Base-by-base conservation (phyloP, 2,797 vertebrate genomes). In the Heterohyrax brucei region DNA sequence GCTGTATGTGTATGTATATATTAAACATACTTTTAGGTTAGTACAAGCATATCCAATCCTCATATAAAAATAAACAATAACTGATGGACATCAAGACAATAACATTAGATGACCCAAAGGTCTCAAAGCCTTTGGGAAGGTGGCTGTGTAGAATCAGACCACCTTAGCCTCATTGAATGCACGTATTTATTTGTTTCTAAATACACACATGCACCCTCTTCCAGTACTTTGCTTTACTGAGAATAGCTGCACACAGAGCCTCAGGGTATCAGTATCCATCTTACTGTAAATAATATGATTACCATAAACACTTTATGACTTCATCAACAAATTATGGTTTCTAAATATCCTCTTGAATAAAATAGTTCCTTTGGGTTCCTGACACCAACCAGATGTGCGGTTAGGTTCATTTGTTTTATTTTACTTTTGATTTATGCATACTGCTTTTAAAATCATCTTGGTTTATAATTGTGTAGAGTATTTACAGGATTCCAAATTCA, bases 351-450 rank as follows among this genome's bases (percentile, higher is more conserved):
- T 16, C 72, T 79, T 21, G 85, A 61, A 1, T 61, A 5, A 6
- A 83, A 84, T 75, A 93, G 33, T 19, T 13, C 73, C 61, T 89
- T 61, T 84, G 59, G 82, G 59, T 13, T 83, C 87, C 48, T 10
- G 26, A 87, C 12, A 83, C 30, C 19, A 59, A 14, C 26, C 80
- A 8, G 14, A 26, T 92, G 26, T 92, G 61, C 92, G 89, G 89
- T 93, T n/a, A 85, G 64, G 26, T 95, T 88, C 48, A 56, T 66
- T 87, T 87, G 13, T 79, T 56, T 89, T 91, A 48, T 86, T 70
- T 93, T 66, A 83, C 59, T 92, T 93, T 79, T 1, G 12, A 5
- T 62, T 70, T 83, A 72, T 48, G 46, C 70, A 59, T 39, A 44
- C 73, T 81, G 16, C 28, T 66, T 76, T 68, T 78, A 62, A 70